Evolutionary conservation across 2,113 vertebrate genomes (phyloP), one percentile per base, ranked within the genome.

Genomic region (Bos javanicus): DNA sequence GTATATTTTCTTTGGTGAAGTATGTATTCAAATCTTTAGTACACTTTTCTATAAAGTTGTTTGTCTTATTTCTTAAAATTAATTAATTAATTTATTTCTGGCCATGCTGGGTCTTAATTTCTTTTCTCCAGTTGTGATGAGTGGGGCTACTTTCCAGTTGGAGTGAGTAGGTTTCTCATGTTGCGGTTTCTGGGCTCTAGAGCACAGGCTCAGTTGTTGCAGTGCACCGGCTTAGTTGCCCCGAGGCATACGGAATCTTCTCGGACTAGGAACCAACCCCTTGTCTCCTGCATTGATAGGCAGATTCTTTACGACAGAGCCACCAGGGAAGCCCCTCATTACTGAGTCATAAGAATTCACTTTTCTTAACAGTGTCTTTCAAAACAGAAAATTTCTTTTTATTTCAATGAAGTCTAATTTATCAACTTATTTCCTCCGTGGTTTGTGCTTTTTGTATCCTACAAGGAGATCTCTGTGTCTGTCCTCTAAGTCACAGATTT

Each of bases 361-460:
- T 94, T 96, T 96, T 94, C 25, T 74, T 74, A 67, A 59, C 5
- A 52, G n/a, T 71, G 12, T 82, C 56, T 87, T 78, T 80, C 80
- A 43, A 85, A 62, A 74, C 59, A 85, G 46, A 50, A 80, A 96
- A 54, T 54, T 54, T 56, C 43, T 33, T 95, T 76, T 87, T 50
- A 50, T 81, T 81, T 81, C 28, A 28, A 12, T 33, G 46, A 81
- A 50, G 46, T 50, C 46, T 21, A 81, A 50, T 33, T 81, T 33
- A 81, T 81, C 15, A 50, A 33, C 28, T 81, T 81, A 19, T 81
- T 81, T 81, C 78, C 48, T 81, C 28, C 28, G 21, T 50, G 46
- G 46, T 50, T 50, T 33, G 9, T 81, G 78, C 28, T 81, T 81
- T 81, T 21, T 50, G 46, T 19, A 10, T 33, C 46, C 9, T 81